phyloP scores from a whole-genome alignment of 1,140 invertebrate genomes.

The Protaetia brevitarsis region DNA sequence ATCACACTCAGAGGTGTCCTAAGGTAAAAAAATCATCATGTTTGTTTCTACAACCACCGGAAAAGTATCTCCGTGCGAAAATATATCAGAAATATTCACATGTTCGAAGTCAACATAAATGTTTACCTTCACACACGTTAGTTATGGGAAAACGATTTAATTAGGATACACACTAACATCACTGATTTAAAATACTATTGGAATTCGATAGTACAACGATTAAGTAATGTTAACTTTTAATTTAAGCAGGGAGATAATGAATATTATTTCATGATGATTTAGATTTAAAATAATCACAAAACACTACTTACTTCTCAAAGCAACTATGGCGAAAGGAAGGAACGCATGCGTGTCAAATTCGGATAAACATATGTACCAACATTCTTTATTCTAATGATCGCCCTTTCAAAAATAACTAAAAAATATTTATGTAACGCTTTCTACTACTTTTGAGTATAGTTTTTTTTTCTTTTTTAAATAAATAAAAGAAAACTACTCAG shows the following conservation, averaged over 20 bases:
- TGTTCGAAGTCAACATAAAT: constrained; percentile 1
- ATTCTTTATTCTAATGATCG: not conserved
- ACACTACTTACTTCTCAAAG: not conserved
- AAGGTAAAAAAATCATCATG: constrained; percentile 18
- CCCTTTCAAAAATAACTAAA: not conserved
- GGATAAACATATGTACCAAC: not conserved
- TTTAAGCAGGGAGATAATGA: not conserved
- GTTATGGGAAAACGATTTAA: not conserved
- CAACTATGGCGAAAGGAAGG: constrained; percentile 5
- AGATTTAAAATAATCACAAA: not conserved
- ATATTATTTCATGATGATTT: not conserved
- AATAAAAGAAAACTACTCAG: no score
- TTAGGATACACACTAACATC: not conserved
- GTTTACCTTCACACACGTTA: constrained; percentile 7
- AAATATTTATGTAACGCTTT: not conserved
- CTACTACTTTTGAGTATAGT: no score
- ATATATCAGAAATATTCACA: not conserved
- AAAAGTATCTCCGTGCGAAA: not conserved
- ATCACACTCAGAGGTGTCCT: constrained; percentile 18
- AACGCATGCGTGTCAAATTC: not conserved
- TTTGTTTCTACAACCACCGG: not conserved
- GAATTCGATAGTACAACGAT: not conserved
- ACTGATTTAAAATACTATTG: not conserved
- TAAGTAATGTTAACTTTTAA: not conserved
- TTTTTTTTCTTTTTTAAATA: no score